Evolutionary conservation across 2,888 invertebrate genomes (phyloP).

Genomic region (Eilema sororculum): DNA sequence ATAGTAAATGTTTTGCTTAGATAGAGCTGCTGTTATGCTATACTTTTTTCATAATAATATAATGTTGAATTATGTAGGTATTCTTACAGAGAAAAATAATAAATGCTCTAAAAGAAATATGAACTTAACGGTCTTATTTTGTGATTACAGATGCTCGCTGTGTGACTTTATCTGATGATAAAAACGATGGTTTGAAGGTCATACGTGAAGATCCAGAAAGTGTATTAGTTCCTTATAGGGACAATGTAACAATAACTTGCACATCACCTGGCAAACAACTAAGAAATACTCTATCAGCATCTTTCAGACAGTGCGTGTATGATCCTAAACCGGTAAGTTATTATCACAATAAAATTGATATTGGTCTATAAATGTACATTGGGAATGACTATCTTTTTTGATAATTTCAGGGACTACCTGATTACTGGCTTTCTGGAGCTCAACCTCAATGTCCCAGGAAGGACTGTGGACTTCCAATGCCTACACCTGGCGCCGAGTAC

Average conservation of each 20-base stretch:
- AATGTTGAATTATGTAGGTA: not conserved
- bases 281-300: conserved; percentile 93
- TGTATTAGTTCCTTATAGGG: conserved; percentile 94
- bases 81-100: not conserved
- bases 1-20: too few species aligned
- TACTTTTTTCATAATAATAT: not conserved
- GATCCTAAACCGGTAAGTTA: conserved; percentile 93
- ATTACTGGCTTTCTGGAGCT: conserved; percentile 96
- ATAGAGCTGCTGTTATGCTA: too few species aligned
- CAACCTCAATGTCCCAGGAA: conserved; percentile 95
- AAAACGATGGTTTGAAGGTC: conserved; percentile 93
- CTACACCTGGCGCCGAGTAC: conserved; percentile 97
- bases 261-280: conserved; percentile 92
- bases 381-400: conserved; percentile 11
- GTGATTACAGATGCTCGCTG: conserved; percentile 93
- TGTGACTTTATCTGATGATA: conserved; percentile 95
- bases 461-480: conserved; percentile 96
- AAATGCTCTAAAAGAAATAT: not conserved
- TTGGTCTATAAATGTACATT: not conserved
- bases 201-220: conserved; percentile 93
- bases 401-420: conserved; percentile 90
- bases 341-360: conserved; percentile 4
- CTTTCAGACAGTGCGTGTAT: conserved; percentile 97
- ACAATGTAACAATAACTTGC: conserved; percentile 95
- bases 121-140: not conserved